A percentile compares a stretch with the other conserved stretches of the same genome.
Evolutionary conservation across 2,797 vertebrate genomes (phyloP).

Genomic region (Cyclopterus lumpus): DNA sequence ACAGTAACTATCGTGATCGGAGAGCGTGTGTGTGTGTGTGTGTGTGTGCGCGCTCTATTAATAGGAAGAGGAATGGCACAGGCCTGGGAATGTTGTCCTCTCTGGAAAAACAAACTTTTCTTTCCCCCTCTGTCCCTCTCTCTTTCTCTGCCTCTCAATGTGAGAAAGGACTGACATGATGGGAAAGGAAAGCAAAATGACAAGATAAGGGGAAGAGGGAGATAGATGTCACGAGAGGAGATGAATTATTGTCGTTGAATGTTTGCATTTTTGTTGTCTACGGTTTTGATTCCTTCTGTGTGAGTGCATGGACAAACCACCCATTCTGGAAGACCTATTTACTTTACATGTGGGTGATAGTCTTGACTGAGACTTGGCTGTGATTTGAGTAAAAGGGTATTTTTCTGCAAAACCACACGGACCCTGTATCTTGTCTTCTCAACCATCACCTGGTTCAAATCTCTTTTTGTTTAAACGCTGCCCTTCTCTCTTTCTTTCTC

Average conservation of each 20-base stretch:
- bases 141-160: conserved; percentile 26
- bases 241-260: conserved; percentile 1
- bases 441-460: neutral
- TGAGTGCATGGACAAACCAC: neutral
- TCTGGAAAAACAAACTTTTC: conserved; percentile 78
- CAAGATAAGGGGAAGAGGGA: conserved; percentile 49
- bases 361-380: neutral
- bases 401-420: neutral
- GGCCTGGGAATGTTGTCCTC: conserved; percentile 83
- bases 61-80: conserved; percentile 78
- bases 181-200: conserved; percentile 50
- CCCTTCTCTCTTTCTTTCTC: neutral
- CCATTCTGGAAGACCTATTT: neutral
- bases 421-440: neutral
- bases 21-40: conserved; percentile 42
- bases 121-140: conserved; percentile 38
- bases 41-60: conserved; percentile 71
- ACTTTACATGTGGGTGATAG: neutral
- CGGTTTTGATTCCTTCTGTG: neutral
- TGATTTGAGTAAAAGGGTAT: neutral
- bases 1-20: conserved; percentile 72
- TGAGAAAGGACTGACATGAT: conserved; percentile 52
- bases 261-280: conserved; percentile 1
- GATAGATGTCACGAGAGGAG: conserved; percentile 45
- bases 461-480: neutral